Evolutionary conservation across 2,797 vertebrate genomes (phyloP).

Genomic region (Numenius phaeopus): DNA sequence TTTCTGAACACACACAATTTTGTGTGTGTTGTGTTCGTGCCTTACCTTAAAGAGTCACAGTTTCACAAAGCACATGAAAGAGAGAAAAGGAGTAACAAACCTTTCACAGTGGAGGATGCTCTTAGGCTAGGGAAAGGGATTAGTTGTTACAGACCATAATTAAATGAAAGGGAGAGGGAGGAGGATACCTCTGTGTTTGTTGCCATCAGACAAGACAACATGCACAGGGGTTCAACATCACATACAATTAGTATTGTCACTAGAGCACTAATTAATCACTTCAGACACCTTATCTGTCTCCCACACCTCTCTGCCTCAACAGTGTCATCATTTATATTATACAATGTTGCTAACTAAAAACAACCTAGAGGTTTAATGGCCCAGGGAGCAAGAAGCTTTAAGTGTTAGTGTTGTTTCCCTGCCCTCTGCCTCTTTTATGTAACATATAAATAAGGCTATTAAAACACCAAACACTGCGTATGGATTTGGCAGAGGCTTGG

Average conservation of each 20-base stretch:
- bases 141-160: not conserved
- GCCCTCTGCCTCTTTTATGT: not conserved
- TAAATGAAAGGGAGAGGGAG: not conserved
- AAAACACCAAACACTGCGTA: not conserved
- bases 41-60: not conserved
- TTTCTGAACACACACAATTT: not conserved
- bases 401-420: not conserved
- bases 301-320: conserved; percentile 2
- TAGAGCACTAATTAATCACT: conserved; percentile 42
- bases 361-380: not conserved
- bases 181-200: not conserved
- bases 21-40: fast-evolving
- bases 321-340: conserved; percentile 15
- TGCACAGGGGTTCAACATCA: not conserved
- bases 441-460: not conserved
- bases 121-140: not conserved
- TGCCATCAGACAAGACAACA: not conserved
- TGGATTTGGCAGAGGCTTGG: not conserved
- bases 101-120: not conserved
- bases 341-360: not conserved
- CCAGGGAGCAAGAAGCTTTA: not conserved
- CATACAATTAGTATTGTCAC: conserved; percentile 38
- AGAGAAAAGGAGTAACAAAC: not conserved
- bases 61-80: fast-evolving
- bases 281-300: conserved; percentile 45